Base-by-base conservation (phyloP, 2,113 vertebrate genomes). In the Malurus alboscapulatus region DNA sequence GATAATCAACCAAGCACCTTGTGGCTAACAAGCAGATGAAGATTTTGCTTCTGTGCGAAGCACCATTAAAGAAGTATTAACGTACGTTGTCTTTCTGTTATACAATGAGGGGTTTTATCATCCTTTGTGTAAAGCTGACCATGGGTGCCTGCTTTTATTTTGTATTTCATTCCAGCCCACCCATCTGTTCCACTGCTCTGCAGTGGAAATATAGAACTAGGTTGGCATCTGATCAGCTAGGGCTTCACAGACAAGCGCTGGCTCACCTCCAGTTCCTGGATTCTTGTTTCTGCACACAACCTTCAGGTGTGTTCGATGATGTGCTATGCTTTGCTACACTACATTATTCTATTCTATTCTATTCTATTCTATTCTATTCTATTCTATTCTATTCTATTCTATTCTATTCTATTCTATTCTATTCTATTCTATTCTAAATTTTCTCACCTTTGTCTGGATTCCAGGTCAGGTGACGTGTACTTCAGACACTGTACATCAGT, bases 171-270 rank as follows among this genome's bases (percentile, higher is more conserved):
- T 92, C 38, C 84, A 85, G 27, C 50, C 61, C 84, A 89, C 71
- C 47, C 84, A 94, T 90, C 90, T 95, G 84, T 63, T 92, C 85
- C 81, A 26, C 40, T 76, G 73, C 59, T 81, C 63, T 63, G 44
- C 2, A 1, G 42, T 90, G 40, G 53, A 93, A 91, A 66, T 48
- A 81, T 83, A 71, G 44, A 80, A 82, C 10, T 71, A 80, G 68
- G 44, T 57, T 88, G 83, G 25, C 36, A 67, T 66, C 47, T 61
- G 84, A 69, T 47, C 34, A 92, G 30, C 81, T 55, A 84, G 42
- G 5, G 4, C 55, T 92, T 85, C 61, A 38, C 44, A 59, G 61
- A 58, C 2, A 63, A 73, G 30, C 34, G 40, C 30, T 91, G 75
- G 63, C 67, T 85, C 20, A 58, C 58, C 36, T 83, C 82, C 75